These are phyloP conservation scores for Nomada goodeniana DNA, from an alignment of 2,888 invertebrate species.

Conservation along the genomic window DNA sequence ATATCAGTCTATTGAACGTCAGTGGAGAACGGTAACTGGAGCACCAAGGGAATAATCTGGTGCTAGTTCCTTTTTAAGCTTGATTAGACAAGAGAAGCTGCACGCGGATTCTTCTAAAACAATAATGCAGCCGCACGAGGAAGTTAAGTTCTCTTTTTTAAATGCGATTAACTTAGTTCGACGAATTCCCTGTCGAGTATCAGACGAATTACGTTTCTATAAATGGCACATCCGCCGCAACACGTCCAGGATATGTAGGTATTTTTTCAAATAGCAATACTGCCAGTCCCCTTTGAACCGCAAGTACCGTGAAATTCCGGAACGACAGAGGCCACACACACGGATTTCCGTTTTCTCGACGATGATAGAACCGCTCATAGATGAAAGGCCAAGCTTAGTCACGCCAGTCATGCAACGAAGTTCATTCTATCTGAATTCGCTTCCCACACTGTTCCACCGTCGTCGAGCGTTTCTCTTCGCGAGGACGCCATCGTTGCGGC, in stretches of 20 bases:
- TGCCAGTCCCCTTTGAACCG: conserved; percentile 38
- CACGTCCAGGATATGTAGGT: background rate
- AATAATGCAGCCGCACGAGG: too few relatives aligned
- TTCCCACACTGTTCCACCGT: conserved; percentile 38
- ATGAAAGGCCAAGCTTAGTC: conserved; percentile 34
- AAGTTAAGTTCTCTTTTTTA: too few relatives aligned
- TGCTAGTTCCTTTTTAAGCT: background rate
- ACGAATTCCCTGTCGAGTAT: too few relatives aligned
- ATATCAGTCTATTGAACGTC: too few relatives aligned
- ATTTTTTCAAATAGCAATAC: background rate
- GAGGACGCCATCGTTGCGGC: conserved; percentile 21
- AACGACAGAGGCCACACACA: conserved; percentile 44
- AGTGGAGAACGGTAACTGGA: conserved; percentile 34
- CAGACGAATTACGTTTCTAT: too few relatives aligned
- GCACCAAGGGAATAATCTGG: conserved; percentile 60
- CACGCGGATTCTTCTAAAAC: too few relatives aligned
- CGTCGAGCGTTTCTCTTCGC: conserved; percentile 20
- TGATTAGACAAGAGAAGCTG: too few relatives aligned
- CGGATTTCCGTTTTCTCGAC: conserved; percentile 24
- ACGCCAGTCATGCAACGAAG: conserved; percentile 36
- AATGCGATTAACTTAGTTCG: too few relatives aligned
- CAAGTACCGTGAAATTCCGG: conserved; percentile 70
- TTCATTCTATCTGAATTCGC: conserved; percentile 12
- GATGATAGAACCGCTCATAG: background rate
- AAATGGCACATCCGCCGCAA: too few relatives aligned